phyloP scores from a whole-genome alignment of 2,113 vertebrate species.

The Mystacornis crossleyi region DNA sequence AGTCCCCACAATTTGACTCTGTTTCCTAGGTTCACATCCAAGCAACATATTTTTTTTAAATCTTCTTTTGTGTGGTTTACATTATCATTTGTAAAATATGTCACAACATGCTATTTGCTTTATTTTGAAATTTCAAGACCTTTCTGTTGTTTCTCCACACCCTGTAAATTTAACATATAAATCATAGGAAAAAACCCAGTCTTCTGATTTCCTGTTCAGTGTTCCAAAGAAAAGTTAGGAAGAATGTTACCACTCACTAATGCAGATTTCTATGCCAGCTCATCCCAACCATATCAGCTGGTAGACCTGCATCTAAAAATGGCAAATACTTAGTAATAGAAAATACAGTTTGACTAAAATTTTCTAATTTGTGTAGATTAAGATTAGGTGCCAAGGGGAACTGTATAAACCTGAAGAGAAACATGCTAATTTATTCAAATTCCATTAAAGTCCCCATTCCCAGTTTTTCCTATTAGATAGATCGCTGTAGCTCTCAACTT shows the following conservation, averaged over 20 bases:
- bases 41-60: neutral
- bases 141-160: neutral
- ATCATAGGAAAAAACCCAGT: neutral
- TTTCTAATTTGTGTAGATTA: neutral
- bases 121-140: neutral
- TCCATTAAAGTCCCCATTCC: neutral
- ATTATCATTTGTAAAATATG: neutral
- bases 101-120: neutral
- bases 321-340: neutral
- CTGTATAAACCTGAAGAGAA: neutral
- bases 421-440: neutral
- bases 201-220: neutral
- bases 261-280: neutral
- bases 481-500: neutral
- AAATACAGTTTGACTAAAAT: neutral
- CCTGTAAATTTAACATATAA: neutral
- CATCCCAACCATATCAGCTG: neutral
- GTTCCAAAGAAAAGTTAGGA: neutral
- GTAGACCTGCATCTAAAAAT: neutral
- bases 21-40: neutral
- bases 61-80: neutral
- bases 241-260: neutral
- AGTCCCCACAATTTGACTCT: neutral
- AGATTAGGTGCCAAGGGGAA: neutral
- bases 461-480: neutral